Evolutionary conservation across 1,140 invertebrate genomes (phyloP).

Genomic region (Eriosoma lanigerum): DNA sequence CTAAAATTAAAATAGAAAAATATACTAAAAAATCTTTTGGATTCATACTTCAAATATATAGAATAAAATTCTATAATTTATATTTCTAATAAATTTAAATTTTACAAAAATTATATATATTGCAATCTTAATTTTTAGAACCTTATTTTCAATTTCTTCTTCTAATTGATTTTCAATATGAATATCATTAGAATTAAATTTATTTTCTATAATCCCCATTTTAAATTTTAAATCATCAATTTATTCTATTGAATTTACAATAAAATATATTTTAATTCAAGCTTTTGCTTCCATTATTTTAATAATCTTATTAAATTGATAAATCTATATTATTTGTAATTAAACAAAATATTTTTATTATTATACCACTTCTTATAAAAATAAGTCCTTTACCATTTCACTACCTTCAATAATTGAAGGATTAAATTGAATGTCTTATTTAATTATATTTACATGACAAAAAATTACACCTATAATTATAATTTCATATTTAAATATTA

Average conservation of each 20-base stretch:
- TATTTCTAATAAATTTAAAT: not conserved
- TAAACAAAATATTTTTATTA: not conserved
- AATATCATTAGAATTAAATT: not conserved
- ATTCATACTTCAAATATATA: constrained; percentile 5
- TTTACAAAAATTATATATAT: not conserved
- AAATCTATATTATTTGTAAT: not conserved
- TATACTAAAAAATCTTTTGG: not conserved
- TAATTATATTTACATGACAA: not conserved
- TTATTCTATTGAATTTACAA: not conserved
- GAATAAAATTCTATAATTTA: not conserved
- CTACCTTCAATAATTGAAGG: not conserved
- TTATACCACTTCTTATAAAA: not conserved
- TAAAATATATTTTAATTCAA: not conserved
- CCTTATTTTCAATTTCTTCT: not conserved
- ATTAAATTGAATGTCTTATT: not conserved
- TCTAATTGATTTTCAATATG: not conserved
- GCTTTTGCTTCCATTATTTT: not conserved
- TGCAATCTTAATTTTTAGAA: not conserved
- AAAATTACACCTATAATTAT: constrained; percentile 8
- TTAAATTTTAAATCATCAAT: not conserved
- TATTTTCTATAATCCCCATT: not conserved
- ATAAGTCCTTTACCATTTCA: not conserved
- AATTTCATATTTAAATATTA: not conserved
- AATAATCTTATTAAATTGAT: not conserved
- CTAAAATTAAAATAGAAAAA: not conserved